Evolutionary conservation across 2,888 invertebrate species (phyloP).

Genomic region (Synergus gifuensis): DNA sequence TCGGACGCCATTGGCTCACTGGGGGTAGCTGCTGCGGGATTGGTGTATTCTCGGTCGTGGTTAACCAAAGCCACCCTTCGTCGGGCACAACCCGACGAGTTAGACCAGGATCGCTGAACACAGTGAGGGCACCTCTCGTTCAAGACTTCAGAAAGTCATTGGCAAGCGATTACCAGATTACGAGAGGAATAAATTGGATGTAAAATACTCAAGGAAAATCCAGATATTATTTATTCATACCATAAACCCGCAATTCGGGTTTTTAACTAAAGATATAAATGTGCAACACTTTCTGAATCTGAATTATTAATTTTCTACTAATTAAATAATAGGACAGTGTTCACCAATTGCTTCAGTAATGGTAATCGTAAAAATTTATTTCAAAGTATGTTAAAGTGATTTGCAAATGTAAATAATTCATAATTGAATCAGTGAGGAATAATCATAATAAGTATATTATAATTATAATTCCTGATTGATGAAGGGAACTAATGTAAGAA

Average conservation of each 20-base stretch:
- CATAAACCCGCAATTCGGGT: background rate
- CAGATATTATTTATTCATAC: background rate
- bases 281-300: background rate
- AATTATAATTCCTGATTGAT: too few species aligned
- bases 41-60: conserved; percentile 49
- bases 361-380: too few species aligned
- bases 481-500: too few species aligned
- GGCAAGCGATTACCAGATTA: conserved; percentile 66
- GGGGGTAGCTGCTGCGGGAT: conserved; percentile 56
- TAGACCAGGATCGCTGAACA: conserved; percentile 45
- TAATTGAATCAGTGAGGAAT: too few species aligned
- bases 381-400: too few species aligned
- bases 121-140: background rate
- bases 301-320: background rate
- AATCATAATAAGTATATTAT: too few species aligned
- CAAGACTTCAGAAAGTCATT: conserved; percentile 56
- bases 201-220: conserved; percentile 57
- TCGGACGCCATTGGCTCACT: conserved; percentile 59
- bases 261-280: background rate
- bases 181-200: conserved; percentile 69
- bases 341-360: too few species aligned
- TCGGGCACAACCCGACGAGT: conserved; percentile 48
- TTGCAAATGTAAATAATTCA: too few species aligned
- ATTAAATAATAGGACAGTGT: too few species aligned
- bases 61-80: conserved; percentile 46